Percentiles rank a stretch among this genome's conserved stretches.
Conservation (phyloP, 92 coral and sea anemone species). For the Virgularia gustaviana region DNA sequence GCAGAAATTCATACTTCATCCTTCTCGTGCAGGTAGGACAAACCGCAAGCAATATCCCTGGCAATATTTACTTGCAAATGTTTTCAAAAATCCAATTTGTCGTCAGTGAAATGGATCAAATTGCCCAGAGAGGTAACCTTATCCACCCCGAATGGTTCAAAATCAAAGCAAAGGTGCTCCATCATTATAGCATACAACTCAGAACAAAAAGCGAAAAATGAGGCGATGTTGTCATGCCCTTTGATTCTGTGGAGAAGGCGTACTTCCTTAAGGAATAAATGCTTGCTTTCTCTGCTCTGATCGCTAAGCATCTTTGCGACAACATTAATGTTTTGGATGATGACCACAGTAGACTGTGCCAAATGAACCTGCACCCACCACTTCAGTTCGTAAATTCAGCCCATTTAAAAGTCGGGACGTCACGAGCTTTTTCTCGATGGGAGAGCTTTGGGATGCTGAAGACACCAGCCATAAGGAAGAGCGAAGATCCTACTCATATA, state of each 20-base stretch:
- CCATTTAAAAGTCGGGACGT: no score
- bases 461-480: no score
- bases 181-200: neutral
- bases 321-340: no score
- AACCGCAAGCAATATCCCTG: neutral
- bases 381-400: no score
- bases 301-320: no score
- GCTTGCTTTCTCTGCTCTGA: no score
- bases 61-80: neutral
- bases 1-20: conserved; percentile 9
- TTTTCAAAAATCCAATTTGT: neutral
- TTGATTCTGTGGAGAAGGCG: neutral
- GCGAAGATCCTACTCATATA: no score
- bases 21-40: neutral
- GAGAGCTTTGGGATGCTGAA: no score
- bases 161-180: neutral
- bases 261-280: neutral
- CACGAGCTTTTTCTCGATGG: no score
- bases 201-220: neutral
- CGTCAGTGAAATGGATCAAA: neutral
- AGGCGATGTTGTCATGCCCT: neutral
- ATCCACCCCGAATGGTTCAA: neutral
- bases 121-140: neutral
- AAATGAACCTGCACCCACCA: no score
- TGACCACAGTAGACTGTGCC: no score